Base-by-base conservation (phyloP, 30 jellyfish, hydroid and myxozoan species). In the Catostylus mosaicus region DNA sequence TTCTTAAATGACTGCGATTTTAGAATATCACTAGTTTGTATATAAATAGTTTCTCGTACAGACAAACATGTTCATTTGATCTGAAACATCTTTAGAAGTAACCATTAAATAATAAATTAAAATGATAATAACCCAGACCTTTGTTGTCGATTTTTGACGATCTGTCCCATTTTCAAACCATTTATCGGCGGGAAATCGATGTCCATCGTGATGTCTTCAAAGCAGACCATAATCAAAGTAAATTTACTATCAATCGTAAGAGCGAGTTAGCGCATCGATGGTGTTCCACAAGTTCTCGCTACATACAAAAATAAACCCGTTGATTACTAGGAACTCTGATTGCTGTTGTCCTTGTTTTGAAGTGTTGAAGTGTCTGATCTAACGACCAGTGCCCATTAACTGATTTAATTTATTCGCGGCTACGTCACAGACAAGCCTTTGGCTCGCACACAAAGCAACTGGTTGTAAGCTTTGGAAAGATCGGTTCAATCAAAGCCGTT, bases 391-490 rank as follows among this genome's bases (percentile, higher is more conserved):
- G 35, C 50, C 84, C 30, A 8, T 30, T 23, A 57, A 52, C 54
- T 51, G 75, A 34, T 16, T 34, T 57, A 33, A 72, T 72, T 50
- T 35, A 72, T 35, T 61, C 61, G 71, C 38, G 85, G 61, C 73
- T 78, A 62, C 89, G 89, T 63, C 89, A 78, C 32, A 31, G 52
- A 30, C 73, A 64, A 30, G 40, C 19, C 78, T 46, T 35, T 36
- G 77, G 57, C 67, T 60, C 70, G 74, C 31, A 51, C 75, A 78
- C 89, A 80, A 80, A 65, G 90, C 90, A 80, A 51, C 88, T 52
- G 67, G 64, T 70, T 35, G 67, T 14, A 22, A 59, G 82, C 80
- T 63, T 59, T 78, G 48, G 30, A 47, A 59, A 59, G 16, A 19
- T 26, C 71, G 38, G 40, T 59, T 37, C 38, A 23, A 63, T 36